These are phyloP conservation scores for Phengaris alcon DNA, from an alignment of 2,888 invertebrate genomes.

Conservation along the genomic window DNA sequence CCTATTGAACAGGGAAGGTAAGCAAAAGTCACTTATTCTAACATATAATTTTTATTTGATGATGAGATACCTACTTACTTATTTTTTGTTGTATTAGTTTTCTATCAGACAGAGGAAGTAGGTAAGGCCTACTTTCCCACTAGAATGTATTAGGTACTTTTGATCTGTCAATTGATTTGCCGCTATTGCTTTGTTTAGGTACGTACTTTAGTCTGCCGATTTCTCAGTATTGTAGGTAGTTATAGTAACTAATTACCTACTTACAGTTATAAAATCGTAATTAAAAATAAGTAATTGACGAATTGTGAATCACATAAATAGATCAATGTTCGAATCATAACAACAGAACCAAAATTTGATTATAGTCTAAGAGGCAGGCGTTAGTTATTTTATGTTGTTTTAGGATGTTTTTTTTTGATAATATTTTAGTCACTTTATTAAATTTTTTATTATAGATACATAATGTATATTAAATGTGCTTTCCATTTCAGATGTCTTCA, in stretches of 20 bases:
- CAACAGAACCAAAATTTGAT: neutral
- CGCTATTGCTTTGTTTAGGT: slow-evolving; percentile 34
- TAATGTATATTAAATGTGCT: neutral
- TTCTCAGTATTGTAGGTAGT: slow-evolving; percentile 4
- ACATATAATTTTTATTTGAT: neutral
- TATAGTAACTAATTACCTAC: neutral
- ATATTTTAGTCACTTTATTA: neutral
- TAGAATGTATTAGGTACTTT: slow-evolving; percentile 17
- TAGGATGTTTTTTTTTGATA: neutral
- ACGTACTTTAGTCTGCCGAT: slow-evolving; percentile 29
- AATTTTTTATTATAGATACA: neutral
- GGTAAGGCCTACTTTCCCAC: slow-evolving; percentile 17
- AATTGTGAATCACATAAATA: slow-evolving; percentile 1
- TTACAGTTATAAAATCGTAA: neutral
- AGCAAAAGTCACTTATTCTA: neutral
- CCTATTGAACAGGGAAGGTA: too few relatives aligned
- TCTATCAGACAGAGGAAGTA: slow-evolving; percentile 20
- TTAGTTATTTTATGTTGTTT: slow-evolving; percentile 15
- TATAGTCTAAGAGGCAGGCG: slow-evolving; percentile 19
- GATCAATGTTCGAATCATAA: slow-evolving; percentile 14
- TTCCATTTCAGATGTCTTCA: slow-evolving; percentile 32
- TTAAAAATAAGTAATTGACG: neutral
- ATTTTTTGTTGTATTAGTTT: slow-evolving; percentile 18
- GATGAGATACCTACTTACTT: neutral
- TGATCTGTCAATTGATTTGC: slow-evolving; percentile 2